Evolutionary conservation across 2,113 vertebrate species (phyloP).

Genomic region (Microcebus murinus): DNA sequence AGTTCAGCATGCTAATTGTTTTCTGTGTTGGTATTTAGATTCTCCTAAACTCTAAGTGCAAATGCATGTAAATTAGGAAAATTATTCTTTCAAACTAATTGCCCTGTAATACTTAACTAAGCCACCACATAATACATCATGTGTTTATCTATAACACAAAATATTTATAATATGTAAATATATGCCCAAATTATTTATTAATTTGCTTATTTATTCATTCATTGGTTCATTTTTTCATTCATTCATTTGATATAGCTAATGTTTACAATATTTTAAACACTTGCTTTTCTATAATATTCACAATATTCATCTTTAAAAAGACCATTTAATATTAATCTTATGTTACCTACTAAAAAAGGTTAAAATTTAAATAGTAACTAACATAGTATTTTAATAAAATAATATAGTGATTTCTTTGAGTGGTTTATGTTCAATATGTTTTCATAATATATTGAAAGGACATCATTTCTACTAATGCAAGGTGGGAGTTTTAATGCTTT

Average conservation of each 20-base stretch:
- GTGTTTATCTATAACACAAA: neutral
- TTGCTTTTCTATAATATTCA: neutral
- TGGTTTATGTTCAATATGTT: neutral
- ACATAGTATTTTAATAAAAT: neutral
- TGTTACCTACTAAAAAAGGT: neutral
- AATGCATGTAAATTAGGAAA: constrained; percentile 54
- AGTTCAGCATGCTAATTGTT: neutral
- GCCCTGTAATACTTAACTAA: neutral
- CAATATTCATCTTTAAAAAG: neutral
- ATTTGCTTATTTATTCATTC: neutral
- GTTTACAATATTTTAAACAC: neutral
- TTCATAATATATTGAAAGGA: neutral
- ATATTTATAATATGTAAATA: neutral
- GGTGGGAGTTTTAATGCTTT: neutral
- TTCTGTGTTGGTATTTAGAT: neutral
- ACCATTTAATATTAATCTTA: neutral
- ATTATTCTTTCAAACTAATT: constrained; percentile 54
- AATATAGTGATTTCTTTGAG: neutral
- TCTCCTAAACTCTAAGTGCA: constrained; percentile 6
- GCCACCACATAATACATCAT: neutral
- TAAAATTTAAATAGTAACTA: neutral
- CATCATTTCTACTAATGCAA: neutral
- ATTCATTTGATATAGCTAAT: neutral
- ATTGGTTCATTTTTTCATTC: neutral
- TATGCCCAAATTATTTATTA: neutral